phyloP scores from a whole-genome alignment of 2,113 vertebrate species.

The Mugil cephalus region DNA sequence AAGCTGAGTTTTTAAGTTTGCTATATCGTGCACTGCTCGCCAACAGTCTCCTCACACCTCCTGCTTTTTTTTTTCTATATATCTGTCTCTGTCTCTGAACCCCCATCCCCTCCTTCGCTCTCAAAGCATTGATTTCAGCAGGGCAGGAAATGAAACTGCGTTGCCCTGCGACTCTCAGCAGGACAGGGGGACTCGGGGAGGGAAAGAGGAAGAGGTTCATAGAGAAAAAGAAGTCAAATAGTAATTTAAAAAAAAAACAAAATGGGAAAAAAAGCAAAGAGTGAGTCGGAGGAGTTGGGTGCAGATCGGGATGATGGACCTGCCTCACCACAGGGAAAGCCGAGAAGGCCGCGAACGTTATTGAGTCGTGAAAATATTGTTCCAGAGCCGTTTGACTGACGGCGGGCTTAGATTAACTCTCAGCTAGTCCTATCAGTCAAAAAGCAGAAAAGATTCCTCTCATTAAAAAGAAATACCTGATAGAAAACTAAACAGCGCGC shows the following conservation, averaged over 20 bases:
- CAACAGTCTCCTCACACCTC: constrained; percentile 61
- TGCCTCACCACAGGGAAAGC: constrained; percentile 34
- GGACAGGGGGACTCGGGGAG: constrained; percentile 54
- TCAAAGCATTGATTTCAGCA: constrained; percentile 75
- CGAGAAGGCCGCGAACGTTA: constrained; percentile 34
- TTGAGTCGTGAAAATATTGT: constrained; percentile 62
- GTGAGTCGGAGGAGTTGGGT: constrained; percentile 37
- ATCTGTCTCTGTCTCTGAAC: constrained; percentile 45
- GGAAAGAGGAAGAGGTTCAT: constrained; percentile 58
- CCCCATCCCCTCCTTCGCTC: constrained; percentile 16
- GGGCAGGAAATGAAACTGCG: constrained; percentile 82
- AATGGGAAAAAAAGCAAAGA: constrained; percentile 37
- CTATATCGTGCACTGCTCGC: constrained; percentile 43
- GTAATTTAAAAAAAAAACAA: constrained; percentile 37
- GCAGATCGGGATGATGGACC: constrained; percentile 29
- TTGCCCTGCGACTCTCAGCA: constrained; percentile 67
- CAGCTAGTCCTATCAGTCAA: constrained; percentile 11
- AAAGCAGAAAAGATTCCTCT: constrained; percentile 11
- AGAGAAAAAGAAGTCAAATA: constrained; percentile 37
- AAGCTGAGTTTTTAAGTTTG: constrained; percentile 79
- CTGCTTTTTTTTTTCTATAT: constrained; percentile 47
- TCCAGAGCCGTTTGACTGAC: constrained; percentile 48
- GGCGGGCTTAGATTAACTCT: constrained; percentile 47
- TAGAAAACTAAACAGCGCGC: constrained; percentile 10
- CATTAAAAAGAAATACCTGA: background rate